These are phyloP conservation scores for Pandemis corylana DNA, from an alignment of 2,888 invertebrate genomes.

Conservation along the genomic window DNA sequence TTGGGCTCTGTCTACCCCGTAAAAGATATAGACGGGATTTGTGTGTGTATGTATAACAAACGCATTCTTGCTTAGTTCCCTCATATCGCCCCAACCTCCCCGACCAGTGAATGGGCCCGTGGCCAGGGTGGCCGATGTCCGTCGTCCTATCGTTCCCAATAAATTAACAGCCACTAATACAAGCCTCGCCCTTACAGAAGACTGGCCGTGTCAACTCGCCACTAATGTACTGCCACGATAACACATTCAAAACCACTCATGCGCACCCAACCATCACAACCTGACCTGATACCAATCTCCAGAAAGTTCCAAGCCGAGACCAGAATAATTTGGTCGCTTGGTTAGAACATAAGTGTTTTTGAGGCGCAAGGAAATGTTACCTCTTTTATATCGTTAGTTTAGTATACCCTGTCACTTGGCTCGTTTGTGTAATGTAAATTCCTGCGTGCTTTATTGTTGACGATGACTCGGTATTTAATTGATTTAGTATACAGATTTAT, in stretches of 20 bases:
- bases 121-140: constrained; percentile 82
- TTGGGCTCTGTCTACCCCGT: no score
- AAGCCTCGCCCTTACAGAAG: constrained; percentile 81
- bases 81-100: constrained; percentile 56
- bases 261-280: constrained; percentile 48
- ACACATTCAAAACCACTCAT: constrained; percentile 79
- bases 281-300: background rate
- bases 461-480: constrained; percentile 65
- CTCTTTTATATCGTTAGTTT: constrained; percentile 75
- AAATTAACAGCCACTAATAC: constrained; percentile 84
- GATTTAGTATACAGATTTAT: constrained; percentile 70
- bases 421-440: constrained; percentile 73
- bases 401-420: constrained; percentile 71
- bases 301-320: constrained; percentile 34
- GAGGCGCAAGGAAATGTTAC: constrained; percentile 66
- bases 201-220: constrained; percentile 80
- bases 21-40: no score
- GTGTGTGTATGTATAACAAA: no score
- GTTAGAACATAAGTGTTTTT: constrained; percentile 63
- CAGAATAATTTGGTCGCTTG: constrained; percentile 48
- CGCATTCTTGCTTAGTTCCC: background rate
- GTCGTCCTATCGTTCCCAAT: constrained; percentile 82
- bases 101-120: constrained; percentile 76
- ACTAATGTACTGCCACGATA: constrained; percentile 82
- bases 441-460: constrained; percentile 74